Evolutionary conservation across 2,113 vertebrate species (phyloP).

Genomic region (Marcusenius ussheri): DNA sequence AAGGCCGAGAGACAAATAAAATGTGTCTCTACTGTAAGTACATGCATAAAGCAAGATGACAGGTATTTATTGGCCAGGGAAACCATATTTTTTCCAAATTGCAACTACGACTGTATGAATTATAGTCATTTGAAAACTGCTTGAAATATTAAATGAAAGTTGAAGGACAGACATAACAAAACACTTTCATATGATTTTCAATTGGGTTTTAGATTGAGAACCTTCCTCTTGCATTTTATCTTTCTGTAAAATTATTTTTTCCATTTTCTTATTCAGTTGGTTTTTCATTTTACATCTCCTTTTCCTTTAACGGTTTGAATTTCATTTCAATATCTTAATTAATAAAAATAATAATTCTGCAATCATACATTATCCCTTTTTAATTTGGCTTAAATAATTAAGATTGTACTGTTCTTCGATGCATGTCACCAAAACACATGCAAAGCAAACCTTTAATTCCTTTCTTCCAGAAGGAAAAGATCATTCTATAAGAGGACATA

Average conservation of each 20-base stretch:
- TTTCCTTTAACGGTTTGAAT: background rate
- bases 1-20: background rate
- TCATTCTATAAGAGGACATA: background rate
- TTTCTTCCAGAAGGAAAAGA: background rate
- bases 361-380: background rate
- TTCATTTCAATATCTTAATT: background rate
- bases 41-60: background rate
- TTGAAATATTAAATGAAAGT: background rate
- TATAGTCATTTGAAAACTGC: background rate
- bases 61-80: background rate
- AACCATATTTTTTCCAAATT: background rate
- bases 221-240: background rate
- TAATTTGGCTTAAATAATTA: background rate
- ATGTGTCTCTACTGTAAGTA: background rate
- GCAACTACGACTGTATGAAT: background rate
- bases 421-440: background rate
- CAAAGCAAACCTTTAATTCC: background rate
- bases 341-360: background rate
- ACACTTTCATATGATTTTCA: background rate
- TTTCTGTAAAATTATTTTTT: background rate
- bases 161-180: background rate
- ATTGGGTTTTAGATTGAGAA: background rate
- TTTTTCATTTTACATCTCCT: background rate
- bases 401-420: background rate
- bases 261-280: background rate